Base-by-base conservation (phyloP, 2,888 invertebrate genomes). In the Perithous albicinctus region DNA sequence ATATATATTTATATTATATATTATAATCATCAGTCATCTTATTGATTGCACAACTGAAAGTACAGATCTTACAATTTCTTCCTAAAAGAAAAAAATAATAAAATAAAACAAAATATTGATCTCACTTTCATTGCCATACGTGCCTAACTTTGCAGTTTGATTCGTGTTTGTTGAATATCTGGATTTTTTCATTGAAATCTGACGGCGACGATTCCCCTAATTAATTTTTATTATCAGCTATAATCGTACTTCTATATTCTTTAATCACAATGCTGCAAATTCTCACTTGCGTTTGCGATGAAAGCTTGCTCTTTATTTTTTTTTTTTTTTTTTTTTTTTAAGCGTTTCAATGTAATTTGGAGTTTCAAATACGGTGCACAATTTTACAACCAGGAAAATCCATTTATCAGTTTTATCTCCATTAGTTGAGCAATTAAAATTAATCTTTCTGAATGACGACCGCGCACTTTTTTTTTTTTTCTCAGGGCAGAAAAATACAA, bases 31-130 rank as follows among this genome's bases (percentile, higher is more conserved):
- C 75, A 75, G 66, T 78, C 79, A 48, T 59, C 69, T 32, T 73
- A 74, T 78, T 63, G 54, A 69, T 78, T 43, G 56, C 59, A 66
- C 70, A 76, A 80, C 46, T 61, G 32, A 81, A 61, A 66, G 48
- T 69, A 77, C 67, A 51, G 43, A 73, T 67, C 61, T 48, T 74
- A 38, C 38, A n/a, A 38, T 66, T 10, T 18, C 20, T 41, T 61
- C 35, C 15, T 64, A 38, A 41, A 41, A 54, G 4, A 10, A 4
- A 32, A 51, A 26, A 54, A 41, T 2, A 7, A 20, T 26, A 15
- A 46, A 7, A n/a, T 15, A 73, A 51, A 2, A 15, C 2, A 46
- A 51, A 46, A 23, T n/a, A 56, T 56, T 67, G 5, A 46, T 48
- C 32, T 48, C 20, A 51, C 35, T 67, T 48, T 51, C 54, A 51